Conservation (phyloP, 2,888 invertebrate species). For the Andrena dorsata region DNA sequence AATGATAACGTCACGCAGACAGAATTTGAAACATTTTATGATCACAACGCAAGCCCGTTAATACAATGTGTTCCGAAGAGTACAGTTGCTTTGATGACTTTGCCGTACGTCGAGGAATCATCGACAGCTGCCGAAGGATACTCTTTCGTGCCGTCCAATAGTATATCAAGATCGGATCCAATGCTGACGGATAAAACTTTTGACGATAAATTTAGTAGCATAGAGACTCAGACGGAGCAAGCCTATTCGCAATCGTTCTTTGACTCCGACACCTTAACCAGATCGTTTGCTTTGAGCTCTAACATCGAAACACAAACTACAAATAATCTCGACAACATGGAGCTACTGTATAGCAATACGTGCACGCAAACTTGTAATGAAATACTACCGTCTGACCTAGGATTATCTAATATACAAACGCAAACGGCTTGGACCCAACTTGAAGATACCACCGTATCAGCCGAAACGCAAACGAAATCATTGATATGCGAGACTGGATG, state of each 20-base stretch:
- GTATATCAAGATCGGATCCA: constrained; percentile 79
- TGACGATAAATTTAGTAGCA: constrained; percentile 78
- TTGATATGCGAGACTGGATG: constrained; percentile 71
- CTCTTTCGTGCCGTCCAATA: constrained; percentile 64
- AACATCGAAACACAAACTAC: constrained; percentile 89
- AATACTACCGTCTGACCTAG: constrained; percentile 86
- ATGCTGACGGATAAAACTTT: constrained; percentile 81
- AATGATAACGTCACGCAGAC: constrained; percentile 79
- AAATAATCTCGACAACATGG: constrained; percentile 83
- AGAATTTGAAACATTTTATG: constrained; percentile 76
- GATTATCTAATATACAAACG: constrained; percentile 88
- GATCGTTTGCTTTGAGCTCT: constrained; percentile 85
- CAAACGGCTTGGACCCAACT: constrained; percentile 87
- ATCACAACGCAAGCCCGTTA: constrained; percentile 62
- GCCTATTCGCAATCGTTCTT: constrained; percentile 79
- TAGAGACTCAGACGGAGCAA: constrained; percentile 83
- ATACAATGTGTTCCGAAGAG: constrained; percentile 72
- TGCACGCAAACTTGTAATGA: constrained; percentile 87
- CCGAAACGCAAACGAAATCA: constrained; percentile 87
- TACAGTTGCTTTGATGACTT: constrained; percentile 67
- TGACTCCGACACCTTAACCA: constrained; percentile 77
- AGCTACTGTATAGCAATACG: constrained; percentile 85
- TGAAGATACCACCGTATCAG: constrained; percentile 87
- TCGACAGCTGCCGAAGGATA: constrained; percentile 65
- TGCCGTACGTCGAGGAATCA: constrained; percentile 72